Conservation (phyloP, 64 coral and sea anemone species). For the Trachythela sp. region DNA sequence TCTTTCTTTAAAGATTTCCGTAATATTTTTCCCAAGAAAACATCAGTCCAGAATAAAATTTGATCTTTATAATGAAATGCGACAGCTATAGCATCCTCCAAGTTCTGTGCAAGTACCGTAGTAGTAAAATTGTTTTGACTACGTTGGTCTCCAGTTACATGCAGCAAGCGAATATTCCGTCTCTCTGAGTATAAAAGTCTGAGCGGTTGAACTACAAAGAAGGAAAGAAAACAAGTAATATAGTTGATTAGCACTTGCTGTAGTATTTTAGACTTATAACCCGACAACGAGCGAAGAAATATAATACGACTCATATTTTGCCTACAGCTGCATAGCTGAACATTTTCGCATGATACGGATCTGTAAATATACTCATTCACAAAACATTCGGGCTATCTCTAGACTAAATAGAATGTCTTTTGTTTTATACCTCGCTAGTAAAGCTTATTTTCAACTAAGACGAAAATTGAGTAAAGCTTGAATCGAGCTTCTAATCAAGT, state of each 20-base stretch:
- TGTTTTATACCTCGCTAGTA: not conserved
- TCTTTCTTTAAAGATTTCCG: not conserved
- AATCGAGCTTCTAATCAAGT: constrained; percentile 17
- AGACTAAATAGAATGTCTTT: not conserved
- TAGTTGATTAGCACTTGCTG: not conserved
- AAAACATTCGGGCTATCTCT: not conserved
- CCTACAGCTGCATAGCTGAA: not conserved
- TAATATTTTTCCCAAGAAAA: not conserved
- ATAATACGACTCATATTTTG: not conserved
- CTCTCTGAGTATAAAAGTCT: not conserved
- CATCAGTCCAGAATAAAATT: constrained; percentile 19
- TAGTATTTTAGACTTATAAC: constrained; percentile 5
- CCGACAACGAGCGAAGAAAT: constrained; percentile 7
- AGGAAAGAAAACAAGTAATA: not conserved
- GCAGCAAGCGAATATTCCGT: not conserved
- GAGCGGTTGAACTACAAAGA: not conserved
- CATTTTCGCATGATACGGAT: not conserved
- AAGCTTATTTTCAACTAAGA: not conserved
- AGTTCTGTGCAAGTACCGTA: not conserved
- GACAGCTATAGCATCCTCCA: not conserved
- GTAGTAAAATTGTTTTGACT: not conserved
- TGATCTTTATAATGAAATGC: constrained; percentile 22
- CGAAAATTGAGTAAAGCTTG: not conserved
- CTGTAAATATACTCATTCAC: not conserved
- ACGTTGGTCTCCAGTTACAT: not conserved